A percentile compares a stretch with the other conserved stretches of the same genome.
phyloP scores from a whole-genome alignment of 2,113 vertebrate genomes.

The Pica pica region DNA sequence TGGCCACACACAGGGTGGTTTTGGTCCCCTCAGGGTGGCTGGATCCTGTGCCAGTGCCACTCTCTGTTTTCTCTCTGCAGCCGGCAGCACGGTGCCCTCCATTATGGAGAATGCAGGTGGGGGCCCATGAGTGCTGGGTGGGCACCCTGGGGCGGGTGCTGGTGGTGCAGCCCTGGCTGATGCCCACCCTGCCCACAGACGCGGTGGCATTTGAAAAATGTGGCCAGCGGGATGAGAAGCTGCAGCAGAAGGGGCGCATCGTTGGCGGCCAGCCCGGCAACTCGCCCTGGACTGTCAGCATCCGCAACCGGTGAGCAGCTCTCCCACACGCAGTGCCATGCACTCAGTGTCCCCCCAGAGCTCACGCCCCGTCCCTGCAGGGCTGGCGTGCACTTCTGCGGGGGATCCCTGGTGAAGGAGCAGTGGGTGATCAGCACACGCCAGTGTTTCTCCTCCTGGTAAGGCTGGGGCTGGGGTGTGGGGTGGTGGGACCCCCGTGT shows the following conservation, averaged over 20 bases:
- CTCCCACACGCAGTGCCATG: accelerated
- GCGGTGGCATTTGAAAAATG: slow-evolving; percentile 83
- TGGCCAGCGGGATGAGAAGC: slow-evolving; percentile 78
- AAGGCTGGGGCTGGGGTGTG: not conserved
- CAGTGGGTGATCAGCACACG: slow-evolving; percentile 94
- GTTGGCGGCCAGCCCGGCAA: slow-evolving; percentile 85
- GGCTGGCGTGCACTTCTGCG: slow-evolving; percentile 92
- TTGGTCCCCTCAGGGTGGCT: not conserved
- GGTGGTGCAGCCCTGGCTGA: accelerated
- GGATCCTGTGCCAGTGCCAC: not conserved
- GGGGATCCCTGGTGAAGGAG: slow-evolving; percentile 88
- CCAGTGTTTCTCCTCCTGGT: slow-evolving; percentile 97
- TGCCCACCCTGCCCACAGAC: slow-evolving; percentile 51
- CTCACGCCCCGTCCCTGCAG: slow-evolving; percentile 59
- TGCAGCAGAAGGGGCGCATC: slow-evolving; percentile 63
- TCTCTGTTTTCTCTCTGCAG: slow-evolving; percentile 27
- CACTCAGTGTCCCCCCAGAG: accelerated
- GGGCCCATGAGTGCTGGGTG: accelerated
- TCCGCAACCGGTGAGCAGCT: slow-evolving; percentile 84
- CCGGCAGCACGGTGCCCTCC: slow-evolving; percentile 7
- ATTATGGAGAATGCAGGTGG: slow-evolving; percentile 58
- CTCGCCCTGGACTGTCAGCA: slow-evolving; percentile 95
- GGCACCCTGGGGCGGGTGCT: accelerated
- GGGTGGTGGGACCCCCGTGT: not conserved
- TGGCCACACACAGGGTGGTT: not conserved